Conservation (phyloP, 2,888 invertebrate genomes). For the Spisula subtruncata region DNA sequence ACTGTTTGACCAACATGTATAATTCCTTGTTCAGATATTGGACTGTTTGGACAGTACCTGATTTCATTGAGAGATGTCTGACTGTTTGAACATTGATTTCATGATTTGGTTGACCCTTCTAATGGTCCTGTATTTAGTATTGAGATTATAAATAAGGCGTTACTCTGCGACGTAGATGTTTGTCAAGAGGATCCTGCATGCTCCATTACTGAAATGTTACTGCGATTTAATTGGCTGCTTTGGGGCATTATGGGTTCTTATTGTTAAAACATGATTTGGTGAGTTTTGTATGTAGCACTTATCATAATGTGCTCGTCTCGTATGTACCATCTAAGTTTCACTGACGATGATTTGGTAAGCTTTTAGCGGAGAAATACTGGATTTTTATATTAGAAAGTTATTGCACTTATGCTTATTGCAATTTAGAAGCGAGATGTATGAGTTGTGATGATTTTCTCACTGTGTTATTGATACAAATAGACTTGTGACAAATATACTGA, state of each 20-base stretch:
- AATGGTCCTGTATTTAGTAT: background rate
- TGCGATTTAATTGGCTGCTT: background rate
- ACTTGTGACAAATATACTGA: conserved; percentile 1
- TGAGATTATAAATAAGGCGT: background rate
- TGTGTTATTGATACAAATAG: conserved; percentile 18
- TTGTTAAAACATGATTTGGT: background rate
- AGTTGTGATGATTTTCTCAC: background rate
- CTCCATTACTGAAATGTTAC: background rate
- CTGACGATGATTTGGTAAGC: background rate
- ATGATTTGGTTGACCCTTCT: too few relatives aligned
- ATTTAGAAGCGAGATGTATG: background rate
- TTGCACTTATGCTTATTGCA: background rate
- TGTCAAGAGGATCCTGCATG: background rate
- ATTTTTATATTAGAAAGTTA: background rate
- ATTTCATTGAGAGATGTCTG: background rate
- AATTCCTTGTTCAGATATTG: too few relatives aligned
- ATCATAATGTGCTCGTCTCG: background rate
- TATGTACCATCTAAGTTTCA: background rate
- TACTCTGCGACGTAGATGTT: background rate
- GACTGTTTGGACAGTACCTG: too few relatives aligned
- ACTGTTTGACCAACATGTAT: too few relatives aligned
- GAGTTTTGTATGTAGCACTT: background rate
- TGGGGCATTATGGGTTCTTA: background rate
- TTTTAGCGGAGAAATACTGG: background rate
- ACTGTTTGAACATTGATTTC: too few relatives aligned